Conservation (phyloP, 2,113 vertebrate genomes). For the Megalops atlanticus region DNA sequence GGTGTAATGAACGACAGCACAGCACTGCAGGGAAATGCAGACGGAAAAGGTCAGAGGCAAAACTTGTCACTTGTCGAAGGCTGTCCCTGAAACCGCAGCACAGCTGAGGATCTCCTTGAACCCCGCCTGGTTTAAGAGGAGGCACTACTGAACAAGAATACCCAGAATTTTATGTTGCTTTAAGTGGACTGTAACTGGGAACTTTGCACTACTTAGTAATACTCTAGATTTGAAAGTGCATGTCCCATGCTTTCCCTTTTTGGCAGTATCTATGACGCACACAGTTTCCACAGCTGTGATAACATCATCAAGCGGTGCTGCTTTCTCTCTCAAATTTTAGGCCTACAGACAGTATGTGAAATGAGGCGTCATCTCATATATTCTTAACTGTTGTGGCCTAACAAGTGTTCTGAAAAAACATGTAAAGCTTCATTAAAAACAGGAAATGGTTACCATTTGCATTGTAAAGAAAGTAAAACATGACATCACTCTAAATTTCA, state of each 20-base stretch:
- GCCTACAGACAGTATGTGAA: constrained; percentile 25
- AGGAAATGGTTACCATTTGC: background rate
- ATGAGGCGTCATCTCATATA: background rate
- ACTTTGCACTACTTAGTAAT: background rate
- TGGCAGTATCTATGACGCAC: constrained; percentile 25
- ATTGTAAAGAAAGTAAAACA: background rate
- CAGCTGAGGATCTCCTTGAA: background rate
- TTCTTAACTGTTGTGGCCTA: background rate
- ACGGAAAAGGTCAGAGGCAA: background rate
- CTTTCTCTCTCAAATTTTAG: constrained; percentile 24
- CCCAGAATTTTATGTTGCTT: background rate
- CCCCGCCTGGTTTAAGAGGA: background rate
- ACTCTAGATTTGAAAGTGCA: background rate
- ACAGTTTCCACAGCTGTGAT: constrained; percentile 70
- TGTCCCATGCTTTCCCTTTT: background rate
- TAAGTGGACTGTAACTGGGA: background rate
- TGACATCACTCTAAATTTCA: background rate
- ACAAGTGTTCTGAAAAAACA: background rate
- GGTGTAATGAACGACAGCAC: background rate
- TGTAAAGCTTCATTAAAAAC: background rate
- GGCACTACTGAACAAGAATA: background rate
- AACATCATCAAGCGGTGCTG: constrained; percentile 58
- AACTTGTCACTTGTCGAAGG: background rate
- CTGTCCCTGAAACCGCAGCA: background rate
- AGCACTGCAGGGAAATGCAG: background rate